A percentile compares a stretch with the other conserved stretches of the same genome.
Conservation (phyloP, 53 echinoderm and acorn worm genomes). For the Paracentrotus lividus region DNA sequence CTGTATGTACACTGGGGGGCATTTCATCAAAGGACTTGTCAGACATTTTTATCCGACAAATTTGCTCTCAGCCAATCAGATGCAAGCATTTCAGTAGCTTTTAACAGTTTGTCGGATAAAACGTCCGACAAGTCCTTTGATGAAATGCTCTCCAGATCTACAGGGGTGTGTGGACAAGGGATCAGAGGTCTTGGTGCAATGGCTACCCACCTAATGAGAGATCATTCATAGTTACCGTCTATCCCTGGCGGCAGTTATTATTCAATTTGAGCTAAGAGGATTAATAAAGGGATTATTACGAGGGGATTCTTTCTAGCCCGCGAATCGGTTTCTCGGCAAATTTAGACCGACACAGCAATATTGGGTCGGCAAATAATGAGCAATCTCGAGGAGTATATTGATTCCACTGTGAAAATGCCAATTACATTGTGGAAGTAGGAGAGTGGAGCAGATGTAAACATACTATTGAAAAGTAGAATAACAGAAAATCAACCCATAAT, state of each 20-base stretch:
- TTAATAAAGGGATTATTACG: constrained; percentile 47
- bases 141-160: not conserved
- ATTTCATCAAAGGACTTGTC: too few relatives aligned
- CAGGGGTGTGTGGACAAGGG: not conserved
- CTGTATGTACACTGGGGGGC: too few relatives aligned
- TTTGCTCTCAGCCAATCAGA: too few relatives aligned
- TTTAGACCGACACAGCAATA: not conserved
- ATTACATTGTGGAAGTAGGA: not conserved
- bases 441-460: not conserved
- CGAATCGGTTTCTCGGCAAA: not conserved
- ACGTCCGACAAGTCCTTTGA: too few relatives aligned
- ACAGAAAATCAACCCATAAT: not conserved
- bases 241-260: constrained; percentile 45
- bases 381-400: not conserved
- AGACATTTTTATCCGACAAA: too few relatives aligned
- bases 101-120: too few relatives aligned
- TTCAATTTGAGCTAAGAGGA: constrained; percentile 54
- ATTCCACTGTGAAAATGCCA: not conserved
- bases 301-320: constrained; percentile 7
- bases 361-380: not conserved
- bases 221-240: not conserved
- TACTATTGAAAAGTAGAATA: not conserved
- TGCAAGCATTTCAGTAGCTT: too few relatives aligned
- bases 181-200: not conserved
- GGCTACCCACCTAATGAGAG: constrained; percentile 9